Evolutionary conservation across 1,140 invertebrate genomes (phyloP).

Genomic region (Scylla paramamosain): DNA sequence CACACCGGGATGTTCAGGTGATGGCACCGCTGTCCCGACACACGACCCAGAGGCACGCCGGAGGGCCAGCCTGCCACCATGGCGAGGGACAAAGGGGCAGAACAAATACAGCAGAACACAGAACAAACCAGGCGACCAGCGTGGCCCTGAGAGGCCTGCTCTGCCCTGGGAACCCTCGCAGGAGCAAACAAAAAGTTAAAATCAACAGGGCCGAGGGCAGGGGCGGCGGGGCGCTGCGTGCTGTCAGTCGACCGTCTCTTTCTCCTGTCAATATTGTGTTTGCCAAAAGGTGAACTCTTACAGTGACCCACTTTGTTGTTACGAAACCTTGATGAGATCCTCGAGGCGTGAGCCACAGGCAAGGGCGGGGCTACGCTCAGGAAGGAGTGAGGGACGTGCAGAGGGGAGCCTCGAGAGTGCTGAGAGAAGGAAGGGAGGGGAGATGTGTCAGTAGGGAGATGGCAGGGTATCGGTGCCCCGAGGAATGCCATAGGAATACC

Average conservation of each 20-base stretch:
- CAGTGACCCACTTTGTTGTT: slow-evolving; percentile 12
- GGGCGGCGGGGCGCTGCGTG: neutral
- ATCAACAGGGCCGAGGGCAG: neutral
- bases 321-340: neutral
- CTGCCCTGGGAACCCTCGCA: neutral
- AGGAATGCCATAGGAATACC: slow-evolving; percentile 7
- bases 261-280: slow-evolving; percentile 10
- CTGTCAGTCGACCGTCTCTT: neutral
- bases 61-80: too few species aligned
- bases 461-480: neutral
- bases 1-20: neutral
- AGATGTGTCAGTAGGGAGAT: neutral
- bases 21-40: neutral
- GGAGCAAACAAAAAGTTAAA: neutral
- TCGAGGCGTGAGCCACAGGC: neutral
- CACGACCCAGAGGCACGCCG: neutral
- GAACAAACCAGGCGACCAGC: neutral
- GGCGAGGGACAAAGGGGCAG: neutral
- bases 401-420: neutral
- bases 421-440: neutral
- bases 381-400: neutral
- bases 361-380: neutral
- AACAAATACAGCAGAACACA: neutral
- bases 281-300: neutral
- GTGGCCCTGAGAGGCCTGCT: neutral